Base-by-base conservation (phyloP, 2,888 invertebrate species). In the Watsonalla binaria region DNA sequence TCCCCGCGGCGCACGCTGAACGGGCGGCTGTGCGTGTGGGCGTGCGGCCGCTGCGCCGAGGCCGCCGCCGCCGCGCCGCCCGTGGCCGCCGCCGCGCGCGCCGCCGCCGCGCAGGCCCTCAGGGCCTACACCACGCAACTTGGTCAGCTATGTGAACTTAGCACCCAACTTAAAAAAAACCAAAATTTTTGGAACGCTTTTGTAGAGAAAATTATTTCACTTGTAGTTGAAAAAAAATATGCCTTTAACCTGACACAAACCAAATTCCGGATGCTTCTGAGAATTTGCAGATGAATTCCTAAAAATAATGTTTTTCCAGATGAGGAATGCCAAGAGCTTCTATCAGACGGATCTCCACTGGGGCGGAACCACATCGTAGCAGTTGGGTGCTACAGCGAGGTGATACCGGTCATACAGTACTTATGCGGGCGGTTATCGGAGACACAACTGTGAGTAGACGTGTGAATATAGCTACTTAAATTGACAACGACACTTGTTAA, bases 1-100 rank as follows among this genome's bases (percentile, higher is more conserved):
- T 96, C 96, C 0, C 95, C 96, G 5, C 95, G 96, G 9, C 97
- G 97, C 92, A 97, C 97, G 24, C 92, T 97, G 72, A 98, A 97
- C 81, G 97, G 97, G 0, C 93, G 96, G 4, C 92, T 97, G 54
- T 96, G 97, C 58, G 96, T 97, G 75, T 95, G 96, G 81, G 94
- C 97, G 57, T 92, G 97, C 54, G 96, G 96, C 45, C 93, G 97
- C 54, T 96, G 96, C 77, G 95, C 94, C 34, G 97, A 97, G 74
- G 96, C 96, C 34, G 95, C 96, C 59, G 93, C 92, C 62, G 95
- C 95, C 6, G 94, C 95, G 50, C 93, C 96, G 58, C 96, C 95
- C 51, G 95, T 96, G 4, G 93, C 95, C 60, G 97, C 97, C 0
- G 97, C 97, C 0, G 96, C 97, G 0, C 92, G 97, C 68, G 98